These are phyloP conservation scores for Erythrolamprus reginae DNA, from an alignment of 2,113 vertebrate genomes.

Conservation along the genomic window DNA sequence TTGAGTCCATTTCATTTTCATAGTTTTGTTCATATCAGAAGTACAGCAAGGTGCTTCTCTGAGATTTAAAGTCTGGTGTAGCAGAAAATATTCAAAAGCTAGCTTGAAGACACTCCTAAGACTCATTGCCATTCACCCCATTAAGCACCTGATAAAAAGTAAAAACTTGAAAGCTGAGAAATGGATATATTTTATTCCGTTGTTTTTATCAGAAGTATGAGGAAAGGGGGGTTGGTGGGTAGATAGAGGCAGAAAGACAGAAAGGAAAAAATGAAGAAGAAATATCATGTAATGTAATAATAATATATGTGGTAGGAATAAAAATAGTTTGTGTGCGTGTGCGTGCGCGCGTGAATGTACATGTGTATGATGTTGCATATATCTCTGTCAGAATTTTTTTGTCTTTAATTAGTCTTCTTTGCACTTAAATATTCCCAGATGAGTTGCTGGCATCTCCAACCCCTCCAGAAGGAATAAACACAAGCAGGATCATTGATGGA, in stretches of 20 bases:
- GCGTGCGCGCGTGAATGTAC: neutral
- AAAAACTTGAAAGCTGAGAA: conserved; percentile 21
- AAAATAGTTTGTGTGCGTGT: neutral
- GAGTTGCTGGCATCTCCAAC: neutral
- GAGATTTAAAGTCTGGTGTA: neutral
- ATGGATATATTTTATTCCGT: conserved; percentile 31
- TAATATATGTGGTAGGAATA: conserved; percentile 13
- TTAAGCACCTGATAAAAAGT: conserved; percentile 27
- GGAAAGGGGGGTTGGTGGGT: too few species aligned
- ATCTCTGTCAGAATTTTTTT: conserved; percentile 8
- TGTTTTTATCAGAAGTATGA: conserved; percentile 19
- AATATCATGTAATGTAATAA: neutral
- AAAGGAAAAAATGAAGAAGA: neutral
- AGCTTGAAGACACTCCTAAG: conserved; percentile 24
- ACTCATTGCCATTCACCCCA: conserved; percentile 20
- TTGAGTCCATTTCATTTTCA: conserved; percentile 9
- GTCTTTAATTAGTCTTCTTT: neutral
- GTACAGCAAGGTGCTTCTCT: neutral
- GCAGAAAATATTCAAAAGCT: conserved; percentile 3
- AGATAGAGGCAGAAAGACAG: too few species aligned
- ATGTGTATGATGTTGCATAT: neutral
- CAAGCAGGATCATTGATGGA: neutral
- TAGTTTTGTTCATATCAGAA: conserved; percentile 2
- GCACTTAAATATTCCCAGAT: conserved; percentile 1
- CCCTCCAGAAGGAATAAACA: neutral